phyloP scores from a whole-genome alignment of 1,140 invertebrate genomes.

The Trichomalopsis sarcophagae region DNA sequence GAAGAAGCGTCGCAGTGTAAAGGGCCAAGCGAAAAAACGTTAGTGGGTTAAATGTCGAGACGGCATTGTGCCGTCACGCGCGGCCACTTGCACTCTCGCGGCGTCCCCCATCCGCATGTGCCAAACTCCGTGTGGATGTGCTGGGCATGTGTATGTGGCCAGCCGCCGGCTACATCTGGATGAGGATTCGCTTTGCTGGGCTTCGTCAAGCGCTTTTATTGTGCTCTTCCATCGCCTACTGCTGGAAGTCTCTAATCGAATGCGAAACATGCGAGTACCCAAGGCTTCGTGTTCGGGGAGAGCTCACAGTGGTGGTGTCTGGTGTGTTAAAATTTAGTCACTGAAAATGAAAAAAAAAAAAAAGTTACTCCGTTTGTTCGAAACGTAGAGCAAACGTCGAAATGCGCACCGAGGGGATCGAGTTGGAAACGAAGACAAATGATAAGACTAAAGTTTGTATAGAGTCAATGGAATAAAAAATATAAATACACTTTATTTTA shows the following conservation, averaged over 20 bases:
- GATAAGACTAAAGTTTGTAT: neutral
- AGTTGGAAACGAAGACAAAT: neutral
- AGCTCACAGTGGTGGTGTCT: too few relatives aligned
- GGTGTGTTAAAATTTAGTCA: too few relatives aligned
- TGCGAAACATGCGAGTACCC: neutral
- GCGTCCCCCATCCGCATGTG: too few relatives aligned
- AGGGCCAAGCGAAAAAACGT: constrained; percentile 59
- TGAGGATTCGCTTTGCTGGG: neutral
- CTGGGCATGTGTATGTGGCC: neutral
- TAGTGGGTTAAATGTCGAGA: constrained; percentile 56
- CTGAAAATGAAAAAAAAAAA: too few relatives aligned
- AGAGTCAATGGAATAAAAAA: constrained; percentile 57
- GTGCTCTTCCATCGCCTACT: neutral
- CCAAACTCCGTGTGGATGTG: neutral
- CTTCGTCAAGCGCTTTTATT: neutral
- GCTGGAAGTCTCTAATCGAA: neutral
- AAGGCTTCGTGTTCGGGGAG: neutral
- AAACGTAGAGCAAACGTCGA: too few relatives aligned
- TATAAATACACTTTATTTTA: constrained; percentile 64
- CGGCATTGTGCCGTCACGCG: constrained; percentile 71
- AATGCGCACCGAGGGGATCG: neutral
- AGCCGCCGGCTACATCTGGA: neutral
- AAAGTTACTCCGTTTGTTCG: too few relatives aligned
- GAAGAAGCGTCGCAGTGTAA: neutral
- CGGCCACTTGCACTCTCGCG: constrained; percentile 64